Evolutionary conservation across 1,140 invertebrate species (phyloP).

Genomic region (Penaeus chinensis): DNA sequence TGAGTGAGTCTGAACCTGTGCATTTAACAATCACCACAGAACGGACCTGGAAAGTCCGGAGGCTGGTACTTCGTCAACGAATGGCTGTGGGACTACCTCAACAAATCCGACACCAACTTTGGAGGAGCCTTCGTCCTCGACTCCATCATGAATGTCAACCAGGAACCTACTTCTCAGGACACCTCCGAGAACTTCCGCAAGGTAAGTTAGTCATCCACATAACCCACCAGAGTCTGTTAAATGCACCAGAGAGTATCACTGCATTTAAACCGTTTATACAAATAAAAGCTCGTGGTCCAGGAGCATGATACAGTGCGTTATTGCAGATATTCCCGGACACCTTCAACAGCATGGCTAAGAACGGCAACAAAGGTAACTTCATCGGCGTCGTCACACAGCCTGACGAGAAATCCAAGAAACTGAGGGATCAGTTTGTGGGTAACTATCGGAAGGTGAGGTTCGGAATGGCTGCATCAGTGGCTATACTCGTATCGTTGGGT

Average conservation of each 20-base stretch:
- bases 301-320: no score
- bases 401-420: background rate
- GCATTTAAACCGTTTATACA: no score
- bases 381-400: conserved; percentile 4
- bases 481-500: no score
- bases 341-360: background rate
- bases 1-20: background rate
- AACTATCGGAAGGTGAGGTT: conserved; percentile 34
- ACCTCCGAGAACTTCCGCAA: conserved; percentile 7
- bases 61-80: conserved; percentile 31
- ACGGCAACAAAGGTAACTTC: conserved; percentile 27
- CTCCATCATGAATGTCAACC: conserved; percentile 52
- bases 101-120: conserved; percentile 26
- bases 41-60: conserved; percentile 1
- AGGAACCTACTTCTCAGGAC: conserved; percentile 1
- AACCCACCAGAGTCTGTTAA: no score
- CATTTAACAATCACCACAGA: background rate
- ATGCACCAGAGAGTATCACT: no score
- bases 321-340: conserved; percentile 46
- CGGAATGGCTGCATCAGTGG: background rate
- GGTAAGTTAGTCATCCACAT: background rate
- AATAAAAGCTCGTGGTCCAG: no score
- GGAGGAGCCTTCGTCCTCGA: conserved; percentile 49
- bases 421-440: conserved; percentile 32
- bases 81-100: conserved; percentile 35